phyloP scores from a whole-genome alignment of 2,888 invertebrate genomes.

The Zootermopsis nevadensis region DNA sequence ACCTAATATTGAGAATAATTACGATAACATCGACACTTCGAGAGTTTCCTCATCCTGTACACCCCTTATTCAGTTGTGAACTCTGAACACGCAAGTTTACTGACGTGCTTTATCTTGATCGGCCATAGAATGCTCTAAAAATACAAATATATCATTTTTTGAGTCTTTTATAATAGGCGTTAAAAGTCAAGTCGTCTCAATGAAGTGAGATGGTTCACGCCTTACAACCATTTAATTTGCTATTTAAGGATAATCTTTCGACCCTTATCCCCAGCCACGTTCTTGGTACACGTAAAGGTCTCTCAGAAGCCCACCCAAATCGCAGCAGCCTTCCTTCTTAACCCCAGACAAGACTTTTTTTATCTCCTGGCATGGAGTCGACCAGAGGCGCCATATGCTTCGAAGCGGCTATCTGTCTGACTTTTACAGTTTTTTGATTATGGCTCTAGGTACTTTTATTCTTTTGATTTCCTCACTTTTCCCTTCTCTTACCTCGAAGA shows the following conservation, averaged over 20 bases:
- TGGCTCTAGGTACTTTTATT: background rate
- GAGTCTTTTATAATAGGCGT: background rate
- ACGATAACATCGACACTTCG: too few species aligned
- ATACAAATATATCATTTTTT: background rate
- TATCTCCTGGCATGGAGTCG: background rate
- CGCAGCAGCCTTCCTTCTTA: constrained; percentile 28
- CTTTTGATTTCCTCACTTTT: constrained; percentile 30
- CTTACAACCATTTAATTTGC: constrained; percentile 34
- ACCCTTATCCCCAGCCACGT: background rate
- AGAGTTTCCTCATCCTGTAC: too few species aligned
- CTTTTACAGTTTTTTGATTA: constrained; percentile 36
- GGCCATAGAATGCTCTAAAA: background rate
- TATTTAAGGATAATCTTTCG: background rate
- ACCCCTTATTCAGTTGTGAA: too few species aligned
- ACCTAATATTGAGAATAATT: too few species aligned
- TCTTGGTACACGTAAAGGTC: background rate
- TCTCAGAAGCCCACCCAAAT: constrained; percentile 45
- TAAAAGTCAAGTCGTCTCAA: background rate
- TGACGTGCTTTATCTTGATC: background rate
- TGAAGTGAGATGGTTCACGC: constrained; percentile 6
- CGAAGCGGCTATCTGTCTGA: constrained; percentile 39
- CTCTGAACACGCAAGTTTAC: background rate
- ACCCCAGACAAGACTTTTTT: constrained; percentile 1
- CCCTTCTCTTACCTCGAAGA: constrained; percentile 10
- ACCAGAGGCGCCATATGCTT: constrained; percentile 39